Conservation (phyloP, 1,140 invertebrate species). For the Heliothis subflexa region DNA sequence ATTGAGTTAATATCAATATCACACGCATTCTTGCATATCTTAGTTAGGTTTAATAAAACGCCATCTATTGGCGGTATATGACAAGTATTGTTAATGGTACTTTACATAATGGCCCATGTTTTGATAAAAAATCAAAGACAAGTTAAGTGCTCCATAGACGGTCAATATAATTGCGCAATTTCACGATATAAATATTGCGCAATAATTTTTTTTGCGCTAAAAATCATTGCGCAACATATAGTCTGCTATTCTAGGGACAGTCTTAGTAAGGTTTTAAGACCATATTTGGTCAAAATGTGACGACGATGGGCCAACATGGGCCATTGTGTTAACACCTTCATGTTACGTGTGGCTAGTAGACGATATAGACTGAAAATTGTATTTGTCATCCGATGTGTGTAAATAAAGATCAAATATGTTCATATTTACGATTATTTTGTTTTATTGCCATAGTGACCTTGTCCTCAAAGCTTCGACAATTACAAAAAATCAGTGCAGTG, state of each 20-base stretch:
- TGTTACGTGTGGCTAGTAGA: constrained; percentile 47
- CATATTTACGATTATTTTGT: constrained; percentile 37
- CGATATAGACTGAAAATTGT: constrained; percentile 47
- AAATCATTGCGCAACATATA: too few relatives aligned
- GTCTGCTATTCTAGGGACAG: too few relatives aligned
- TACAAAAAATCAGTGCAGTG: neutral
- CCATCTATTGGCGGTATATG: constrained; percentile 11
- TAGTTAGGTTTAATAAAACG: constrained; percentile 23
- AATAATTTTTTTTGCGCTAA: too few relatives aligned
- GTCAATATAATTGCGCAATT: too few relatives aligned
- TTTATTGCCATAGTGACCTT: constrained; percentile 4
- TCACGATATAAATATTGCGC: too few relatives aligned
- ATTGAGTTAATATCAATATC: neutral
- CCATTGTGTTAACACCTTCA: constrained; percentile 8
- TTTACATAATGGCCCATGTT: constrained; percentile 1
- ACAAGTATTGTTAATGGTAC: constrained; percentile 16
- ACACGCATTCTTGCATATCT: constrained; percentile 31
- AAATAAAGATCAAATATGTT: constrained; percentile 49
- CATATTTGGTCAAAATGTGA: too few relatives aligned
- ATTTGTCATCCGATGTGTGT: constrained; percentile 47
- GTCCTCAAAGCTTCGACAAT: neutral
- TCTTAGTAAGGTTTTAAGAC: neutral
- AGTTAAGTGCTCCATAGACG: neutral
- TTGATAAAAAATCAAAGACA: neutral
- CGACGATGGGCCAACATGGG: neutral